Evolutionary conservation across 2,797 vertebrate species (phyloP).

Genomic region (Dendrocincla fuliginosa): DNA sequence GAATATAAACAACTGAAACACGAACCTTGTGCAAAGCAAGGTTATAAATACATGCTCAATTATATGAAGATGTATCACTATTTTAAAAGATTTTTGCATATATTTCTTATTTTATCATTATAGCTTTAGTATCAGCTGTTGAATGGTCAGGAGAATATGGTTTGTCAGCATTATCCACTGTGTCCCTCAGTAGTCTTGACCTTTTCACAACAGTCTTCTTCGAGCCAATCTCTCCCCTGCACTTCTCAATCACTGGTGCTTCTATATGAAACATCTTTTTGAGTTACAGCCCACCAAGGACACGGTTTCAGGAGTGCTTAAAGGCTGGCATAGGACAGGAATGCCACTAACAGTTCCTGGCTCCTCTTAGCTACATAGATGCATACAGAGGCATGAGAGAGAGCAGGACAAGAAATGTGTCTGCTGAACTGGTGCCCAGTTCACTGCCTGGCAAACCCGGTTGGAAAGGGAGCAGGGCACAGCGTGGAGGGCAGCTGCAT

Average conservation of each 20-base stretch:
- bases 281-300: neutral
- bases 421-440: neutral
- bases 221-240: neutral
- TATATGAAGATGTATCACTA: neutral
- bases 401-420: accelerated
- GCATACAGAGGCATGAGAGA: neutral
- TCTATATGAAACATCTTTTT: neutral
- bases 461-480: accelerated
- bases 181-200: neutral
- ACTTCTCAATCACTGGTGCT: neutral
- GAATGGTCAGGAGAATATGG: neutral
- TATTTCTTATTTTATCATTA: neutral
- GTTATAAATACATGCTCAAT: neutral
- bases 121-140: neutral
- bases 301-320: neutral
- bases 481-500: neutral
- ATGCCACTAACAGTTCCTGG: neutral
- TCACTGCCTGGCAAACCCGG: neutral
- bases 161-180: neutral
- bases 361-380: neutral
- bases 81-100: neutral
- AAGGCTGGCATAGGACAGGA: neutral
- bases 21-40: neutral
- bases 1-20: neutral
- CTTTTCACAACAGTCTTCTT: neutral